A percentile compares a stretch with the other conserved stretches of the same genome.
Evolutionary conservation across 1,140 invertebrate genomes (phyloP).

Genomic region (Mactra quadrangularis): DNA sequence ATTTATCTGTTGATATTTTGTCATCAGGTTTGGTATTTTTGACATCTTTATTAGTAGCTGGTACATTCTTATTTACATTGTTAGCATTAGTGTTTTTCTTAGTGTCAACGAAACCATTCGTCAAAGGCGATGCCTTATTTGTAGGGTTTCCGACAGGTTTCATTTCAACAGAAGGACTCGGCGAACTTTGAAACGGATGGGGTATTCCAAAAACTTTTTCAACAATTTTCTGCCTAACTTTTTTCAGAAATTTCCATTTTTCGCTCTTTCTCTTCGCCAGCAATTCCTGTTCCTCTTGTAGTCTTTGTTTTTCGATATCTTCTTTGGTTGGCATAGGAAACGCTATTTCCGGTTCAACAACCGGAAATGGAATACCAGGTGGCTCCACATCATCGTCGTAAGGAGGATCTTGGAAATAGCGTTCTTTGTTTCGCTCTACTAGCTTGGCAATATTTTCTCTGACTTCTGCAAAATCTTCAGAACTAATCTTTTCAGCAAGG

Average conservation of each 20-base stretch:
- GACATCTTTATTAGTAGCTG: too few relatives aligned
- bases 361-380: slow-evolving; percentile 17
- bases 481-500: slow-evolving; percentile 6
- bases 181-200: too few relatives aligned
- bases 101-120: too few relatives aligned
- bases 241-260: slow-evolving; percentile 16
- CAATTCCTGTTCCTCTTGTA: slow-evolving; percentile 5
- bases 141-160: too few relatives aligned
- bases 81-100: too few relatives aligned
- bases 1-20: too few relatives aligned
- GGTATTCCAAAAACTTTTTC: slow-evolving; percentile 7
- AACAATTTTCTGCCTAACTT: background rate
- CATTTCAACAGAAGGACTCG: too few relatives aligned
- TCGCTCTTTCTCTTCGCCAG: background rate
- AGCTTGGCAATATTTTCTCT: slow-evolving; percentile 18
- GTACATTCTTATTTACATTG: too few relatives aligned
- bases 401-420: slow-evolving; percentile 34
- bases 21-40: too few relatives aligned
- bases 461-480: background rate
- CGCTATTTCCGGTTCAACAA: slow-evolving; percentile 19
- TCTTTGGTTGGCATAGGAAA: background rate
- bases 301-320: background rate
- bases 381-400: slow-evolving; percentile 18
- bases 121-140: too few relatives aligned
- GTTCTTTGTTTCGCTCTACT: slow-evolving; percentile 24